These are phyloP conservation scores for Poecile montanus DNA, from an alignment of 2,797 vertebrate genomes.

Conservation along the genomic window DNA sequence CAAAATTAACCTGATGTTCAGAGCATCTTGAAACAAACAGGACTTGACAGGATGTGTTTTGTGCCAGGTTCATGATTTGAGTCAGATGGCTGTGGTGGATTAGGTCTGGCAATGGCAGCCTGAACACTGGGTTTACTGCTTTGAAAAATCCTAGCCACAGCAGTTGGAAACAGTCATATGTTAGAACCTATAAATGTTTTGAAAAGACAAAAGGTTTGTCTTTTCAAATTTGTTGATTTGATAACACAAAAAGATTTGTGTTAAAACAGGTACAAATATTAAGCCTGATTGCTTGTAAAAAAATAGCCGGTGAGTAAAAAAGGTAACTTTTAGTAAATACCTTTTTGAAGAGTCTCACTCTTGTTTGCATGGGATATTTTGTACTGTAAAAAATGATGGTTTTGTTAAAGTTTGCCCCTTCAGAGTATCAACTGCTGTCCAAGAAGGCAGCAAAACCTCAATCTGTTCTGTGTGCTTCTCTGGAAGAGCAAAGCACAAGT, in stretches of 20 bases:
- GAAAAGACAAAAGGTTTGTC: not conserved
- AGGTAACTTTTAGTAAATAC: not conserved
- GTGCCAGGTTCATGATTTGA: not conserved
- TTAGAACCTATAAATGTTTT: not conserved
- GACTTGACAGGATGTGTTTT: not conserved
- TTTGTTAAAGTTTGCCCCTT: not conserved
- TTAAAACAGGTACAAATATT: not conserved
- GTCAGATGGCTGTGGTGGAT: not conserved
- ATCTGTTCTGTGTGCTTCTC: not conserved
- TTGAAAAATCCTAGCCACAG: not conserved
- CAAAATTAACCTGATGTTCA: not conserved
- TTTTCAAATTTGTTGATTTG: no score
- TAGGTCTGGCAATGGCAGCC: not conserved
- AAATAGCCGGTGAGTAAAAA: not conserved
- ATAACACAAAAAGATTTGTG: no score
- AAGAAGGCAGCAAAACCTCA: not conserved
- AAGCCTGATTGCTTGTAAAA: not conserved
- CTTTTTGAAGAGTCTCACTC: not conserved
- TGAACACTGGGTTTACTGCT: not conserved
- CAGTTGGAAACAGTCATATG: not conserved
- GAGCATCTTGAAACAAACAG: not conserved
- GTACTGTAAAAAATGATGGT: not conserved
- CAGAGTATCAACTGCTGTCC: not conserved
- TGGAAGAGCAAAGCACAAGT: not conserved
- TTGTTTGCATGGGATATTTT: not conserved